Evolutionary conservation across 2,797 vertebrate species (phyloP).

Genomic region (Schizopygopsis pylzovi): DNA sequence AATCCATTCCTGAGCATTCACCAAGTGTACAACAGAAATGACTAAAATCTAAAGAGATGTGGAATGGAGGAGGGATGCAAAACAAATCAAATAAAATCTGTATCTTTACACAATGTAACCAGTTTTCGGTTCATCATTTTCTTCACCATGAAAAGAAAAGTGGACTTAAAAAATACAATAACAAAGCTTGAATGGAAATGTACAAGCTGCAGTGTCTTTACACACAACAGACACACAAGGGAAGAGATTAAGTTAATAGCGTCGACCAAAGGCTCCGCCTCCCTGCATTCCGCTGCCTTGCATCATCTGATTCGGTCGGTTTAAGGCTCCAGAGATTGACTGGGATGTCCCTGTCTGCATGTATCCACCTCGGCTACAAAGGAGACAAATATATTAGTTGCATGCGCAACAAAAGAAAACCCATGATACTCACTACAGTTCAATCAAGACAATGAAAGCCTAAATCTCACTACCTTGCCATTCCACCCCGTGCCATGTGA

Average conservation of each 20-base stretch:
- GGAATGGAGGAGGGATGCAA: not conserved
- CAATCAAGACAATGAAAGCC: not conserved
- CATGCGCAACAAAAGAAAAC: not conserved
- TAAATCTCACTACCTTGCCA: constrained; percentile 80
- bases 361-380: constrained; percentile 83
- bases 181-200: constrained; percentile 59
- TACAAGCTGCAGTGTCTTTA: constrained; percentile 54
- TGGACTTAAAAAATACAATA: constrained; percentile 57
- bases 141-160: constrained; percentile 55
- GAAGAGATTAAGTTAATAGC: constrained; percentile 72
- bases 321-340: constrained; percentile 78
- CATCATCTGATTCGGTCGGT: constrained; percentile 81
- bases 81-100: constrained; percentile 11
- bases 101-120: constrained; percentile 38
- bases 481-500: constrained; percentile 85
- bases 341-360: constrained; percentile 82
- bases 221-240: not conserved
- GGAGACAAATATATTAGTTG: constrained; percentile 12
- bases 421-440: not conserved
- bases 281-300: constrained; percentile 79
- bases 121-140: constrained; percentile 1
- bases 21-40: constrained; percentile 35
- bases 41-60: constrained; percentile 41
- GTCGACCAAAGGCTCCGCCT: constrained; percentile 78
- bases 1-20: constrained; percentile 62